A percentile compares a stretch with the other conserved stretches of the same genome.
Conservation (phyloP, 2,888 invertebrate species). For the Ormyrus pomaceus region DNA sequence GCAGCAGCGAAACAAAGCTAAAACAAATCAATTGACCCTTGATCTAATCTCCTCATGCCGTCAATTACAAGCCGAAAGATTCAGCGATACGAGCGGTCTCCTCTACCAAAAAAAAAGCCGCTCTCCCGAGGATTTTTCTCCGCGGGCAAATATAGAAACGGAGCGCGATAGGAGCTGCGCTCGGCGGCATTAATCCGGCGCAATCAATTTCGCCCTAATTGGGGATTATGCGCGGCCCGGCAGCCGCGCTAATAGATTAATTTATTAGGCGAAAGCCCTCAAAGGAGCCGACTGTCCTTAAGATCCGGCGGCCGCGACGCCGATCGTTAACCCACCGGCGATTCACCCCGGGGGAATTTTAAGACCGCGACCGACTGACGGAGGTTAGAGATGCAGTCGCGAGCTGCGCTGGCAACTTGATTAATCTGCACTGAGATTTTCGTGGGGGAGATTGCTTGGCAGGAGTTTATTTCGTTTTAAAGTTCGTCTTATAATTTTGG, state of each 20-base stretch:
- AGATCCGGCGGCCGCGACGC: slow-evolving; percentile 60
- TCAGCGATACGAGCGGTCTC: too few relatives aligned
- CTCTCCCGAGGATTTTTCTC: too few relatives aligned
- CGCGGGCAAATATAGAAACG: too few relatives aligned
- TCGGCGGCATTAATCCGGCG: slow-evolving; percentile 65
- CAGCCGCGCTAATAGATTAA: slow-evolving; percentile 72
- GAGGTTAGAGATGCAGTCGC: background rate
- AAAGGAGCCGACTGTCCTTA: slow-evolving; percentile 68
- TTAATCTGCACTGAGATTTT: background rate
- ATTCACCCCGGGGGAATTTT: slow-evolving; percentile 59
- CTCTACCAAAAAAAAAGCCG: too few relatives aligned
- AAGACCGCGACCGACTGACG: slow-evolving; percentile 1
- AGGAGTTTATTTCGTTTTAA: too few relatives aligned
- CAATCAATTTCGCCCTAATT: slow-evolving; percentile 74
- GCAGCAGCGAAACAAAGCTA: too few relatives aligned
- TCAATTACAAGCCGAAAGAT: too few relatives aligned
- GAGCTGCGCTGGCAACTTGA: background rate
- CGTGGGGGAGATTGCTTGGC: too few relatives aligned
- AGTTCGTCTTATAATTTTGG: too few relatives aligned
- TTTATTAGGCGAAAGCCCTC: slow-evolving; percentile 73
- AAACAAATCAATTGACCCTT: too few relatives aligned
- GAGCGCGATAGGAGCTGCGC: background rate
- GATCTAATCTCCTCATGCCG: too few relatives aligned
- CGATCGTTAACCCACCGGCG: slow-evolving; percentile 67
- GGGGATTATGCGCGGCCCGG: slow-evolving; percentile 69